phyloP scores from a whole-genome alignment of 2,888 invertebrate species.

The Calameuta filiformis region DNA sequence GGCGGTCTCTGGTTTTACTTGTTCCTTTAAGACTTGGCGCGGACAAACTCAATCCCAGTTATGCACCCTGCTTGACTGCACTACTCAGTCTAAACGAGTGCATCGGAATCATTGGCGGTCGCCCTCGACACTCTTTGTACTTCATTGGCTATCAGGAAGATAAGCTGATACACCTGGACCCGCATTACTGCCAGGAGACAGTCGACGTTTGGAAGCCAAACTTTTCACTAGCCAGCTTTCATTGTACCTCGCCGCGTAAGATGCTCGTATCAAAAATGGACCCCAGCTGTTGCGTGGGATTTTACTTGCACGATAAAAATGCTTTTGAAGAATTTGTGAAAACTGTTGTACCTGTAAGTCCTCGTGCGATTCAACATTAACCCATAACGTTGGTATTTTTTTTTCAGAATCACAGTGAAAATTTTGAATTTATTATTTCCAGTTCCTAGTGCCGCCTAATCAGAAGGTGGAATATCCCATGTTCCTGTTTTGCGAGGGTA shows the following conservation, averaged over 20 bases:
- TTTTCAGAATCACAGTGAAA: not conserved
- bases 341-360: slow-evolving; percentile 73
- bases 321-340: slow-evolving; percentile 83
- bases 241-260: slow-evolving; percentile 88
- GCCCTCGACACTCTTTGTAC: slow-evolving; percentile 92
- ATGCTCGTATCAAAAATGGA: slow-evolving; percentile 88
- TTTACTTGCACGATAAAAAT: slow-evolving; percentile 81
- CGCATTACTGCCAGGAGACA: slow-evolving; percentile 93
- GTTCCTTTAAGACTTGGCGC: slow-evolving; percentile 90
- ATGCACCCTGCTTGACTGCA: slow-evolving; percentile 84
- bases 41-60: slow-evolving; percentile 86
- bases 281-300: slow-evolving; percentile 92
- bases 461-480: slow-evolving; percentile 80
- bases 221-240: slow-evolving; percentile 83
- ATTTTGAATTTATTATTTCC: slow-evolving; percentile 17
- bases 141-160: slow-evolving; percentile 95
- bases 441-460: slow-evolving; percentile 69
- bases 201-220: slow-evolving; percentile 85
- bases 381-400: not conserved
- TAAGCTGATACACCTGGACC: slow-evolving; percentile 91
- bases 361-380: too few relatives aligned
- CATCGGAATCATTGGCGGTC: slow-evolving; percentile 92
- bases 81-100: slow-evolving; percentile 84
- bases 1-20: slow-evolving; percentile 84
- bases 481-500: slow-evolving; percentile 83